Conservation (phyloP, 2,888 invertebrate genomes). For the Danaus chrysippus region DNA sequence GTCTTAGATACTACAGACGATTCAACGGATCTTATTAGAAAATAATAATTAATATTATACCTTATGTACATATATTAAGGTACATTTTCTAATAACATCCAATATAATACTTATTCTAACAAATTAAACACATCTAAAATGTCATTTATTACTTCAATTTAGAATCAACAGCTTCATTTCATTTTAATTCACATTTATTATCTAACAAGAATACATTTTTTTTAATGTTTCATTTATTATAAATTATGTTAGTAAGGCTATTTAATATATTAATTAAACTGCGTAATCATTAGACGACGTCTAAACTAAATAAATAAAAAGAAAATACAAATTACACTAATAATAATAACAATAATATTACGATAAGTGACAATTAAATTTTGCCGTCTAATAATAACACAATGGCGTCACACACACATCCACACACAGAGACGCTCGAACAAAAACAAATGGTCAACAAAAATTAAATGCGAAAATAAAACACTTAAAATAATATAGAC, state of each 20-base stretch:
- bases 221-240: slow-evolving; percentile 58
- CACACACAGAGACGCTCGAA: slow-evolving; percentile 36
- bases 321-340: slow-evolving; percentile 19
- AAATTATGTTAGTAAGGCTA: slow-evolving; percentile 76
- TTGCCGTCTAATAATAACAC: slow-evolving; percentile 50
- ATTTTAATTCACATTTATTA: slow-evolving; percentile 69
- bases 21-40: slow-evolving; percentile 9
- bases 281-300: slow-evolving; percentile 48
- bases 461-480: slow-evolving; percentile 53
- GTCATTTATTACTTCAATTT: slow-evolving; percentile 76
- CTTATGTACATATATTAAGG: slow-evolving; percentile 11
- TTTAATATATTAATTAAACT: slow-evolving; percentile 62
- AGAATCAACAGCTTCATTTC: slow-evolving; percentile 73
- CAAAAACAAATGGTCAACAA: slow-evolving; percentile 45
- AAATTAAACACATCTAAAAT: slow-evolving; percentile 62
- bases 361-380: slow-evolving; percentile 20
- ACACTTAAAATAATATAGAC: slow-evolving; percentile 57
- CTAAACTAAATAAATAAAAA: slow-evolving; percentile 13
- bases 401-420: slow-evolving; percentile 37
- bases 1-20: no score
- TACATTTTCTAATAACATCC: slow-evolving; percentile 33
- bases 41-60: slow-evolving; percentile 21
- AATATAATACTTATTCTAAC: slow-evolving; percentile 37
- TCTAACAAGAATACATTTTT: slow-evolving; percentile 67
- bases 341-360: slow-evolving; percentile 13